Base-by-base conservation (phyloP, 2,113 vertebrate genomes). In the Pelvicachromis taeniatus region DNA sequence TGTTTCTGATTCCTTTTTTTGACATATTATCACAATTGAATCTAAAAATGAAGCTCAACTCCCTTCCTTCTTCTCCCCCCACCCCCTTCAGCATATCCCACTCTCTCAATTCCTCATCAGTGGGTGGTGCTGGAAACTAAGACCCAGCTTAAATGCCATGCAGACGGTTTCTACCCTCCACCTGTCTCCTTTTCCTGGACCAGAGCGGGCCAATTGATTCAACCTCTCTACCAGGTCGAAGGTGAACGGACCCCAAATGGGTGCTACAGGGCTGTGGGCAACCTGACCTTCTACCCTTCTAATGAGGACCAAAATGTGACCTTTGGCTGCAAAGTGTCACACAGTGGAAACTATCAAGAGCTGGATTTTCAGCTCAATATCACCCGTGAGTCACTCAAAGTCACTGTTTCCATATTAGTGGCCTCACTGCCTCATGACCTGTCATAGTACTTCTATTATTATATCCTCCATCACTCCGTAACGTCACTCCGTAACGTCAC, bases 161-260 rank as follows among this genome's bases (percentile, higher is more conserved):
- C 95, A 2, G 87, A 90, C 0, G 90, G 88, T 16, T 97, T 95
- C 81, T 94, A 89, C 73, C 96, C 96, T 33, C 89, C 95, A n/a
- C 88, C 93, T 35, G 92, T 97, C 23, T 85, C 55, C 40, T 96
- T 97, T 86, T 91, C 93, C 65, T 97, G 96, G 96, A 94, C 89
- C 63, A 92, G 87, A 78, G 93, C 85, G 0, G 96, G 93, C 7
- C 63, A 77, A 33, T 86, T 80, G 19, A 85, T 96, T 35, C 80
- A 78, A 13, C 48, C 80, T 38, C 52, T 85, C 29, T 11, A 85
- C 23, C 61, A 80, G 14, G 65, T 87, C 2, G 85, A 94, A 3
- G 92, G 19, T 19, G 93, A 93, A 63, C 85, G 6, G 14, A 91
- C 83, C 38, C 50, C 87, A 5, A 91, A 88, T 38, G 95, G 96